phyloP scores from a whole-genome alignment of 2,888 invertebrate species.

The Mantis religiosa region DNA sequence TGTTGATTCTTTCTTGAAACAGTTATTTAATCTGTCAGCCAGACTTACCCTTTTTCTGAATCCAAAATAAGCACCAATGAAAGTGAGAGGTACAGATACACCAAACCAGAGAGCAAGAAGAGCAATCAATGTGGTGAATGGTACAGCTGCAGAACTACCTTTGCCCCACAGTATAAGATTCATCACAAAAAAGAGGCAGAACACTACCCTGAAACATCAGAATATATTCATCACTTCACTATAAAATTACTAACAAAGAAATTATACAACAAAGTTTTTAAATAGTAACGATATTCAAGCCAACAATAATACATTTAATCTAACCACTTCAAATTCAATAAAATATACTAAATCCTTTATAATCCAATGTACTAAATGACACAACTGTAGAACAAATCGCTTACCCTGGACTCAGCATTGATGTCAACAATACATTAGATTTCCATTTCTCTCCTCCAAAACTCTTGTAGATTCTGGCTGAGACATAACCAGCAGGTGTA shows the following conservation, averaged over 20 bases:
- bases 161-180: slow-evolving; percentile 95
- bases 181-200: slow-evolving; percentile 94
- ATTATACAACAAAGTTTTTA: too few species aligned
- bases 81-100: slow-evolving; percentile 96
- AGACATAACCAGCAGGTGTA: slow-evolving; percentile 94
- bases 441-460: slow-evolving; percentile 99
- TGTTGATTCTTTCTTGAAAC: too few species aligned
- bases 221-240: background rate
- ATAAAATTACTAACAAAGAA: too few species aligned
- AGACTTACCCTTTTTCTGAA: slow-evolving; percentile 86
- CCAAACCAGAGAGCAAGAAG: slow-evolving; percentile 95
- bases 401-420: slow-evolving; percentile 95
- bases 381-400: slow-evolving; percentile 34
- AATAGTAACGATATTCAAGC: too few species aligned
- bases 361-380: background rate
- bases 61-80: slow-evolving; percentile 97
- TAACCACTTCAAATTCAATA: too few species aligned
- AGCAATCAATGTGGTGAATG: slow-evolving; percentile 93
- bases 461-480: slow-evolving; percentile 96
- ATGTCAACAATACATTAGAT: slow-evolving; percentile 92
- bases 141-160: slow-evolving; percentile 93
- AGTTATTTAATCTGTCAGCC: too few species aligned
- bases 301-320: too few species aligned
- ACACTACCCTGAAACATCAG: slow-evolving; percentile 60
- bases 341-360: too few species aligned